Evolutionary conservation across 2,113 vertebrate species (phyloP), one percentile per base, ranked within the genome.

Genomic region (Gymnarchus niloticus): DNA sequence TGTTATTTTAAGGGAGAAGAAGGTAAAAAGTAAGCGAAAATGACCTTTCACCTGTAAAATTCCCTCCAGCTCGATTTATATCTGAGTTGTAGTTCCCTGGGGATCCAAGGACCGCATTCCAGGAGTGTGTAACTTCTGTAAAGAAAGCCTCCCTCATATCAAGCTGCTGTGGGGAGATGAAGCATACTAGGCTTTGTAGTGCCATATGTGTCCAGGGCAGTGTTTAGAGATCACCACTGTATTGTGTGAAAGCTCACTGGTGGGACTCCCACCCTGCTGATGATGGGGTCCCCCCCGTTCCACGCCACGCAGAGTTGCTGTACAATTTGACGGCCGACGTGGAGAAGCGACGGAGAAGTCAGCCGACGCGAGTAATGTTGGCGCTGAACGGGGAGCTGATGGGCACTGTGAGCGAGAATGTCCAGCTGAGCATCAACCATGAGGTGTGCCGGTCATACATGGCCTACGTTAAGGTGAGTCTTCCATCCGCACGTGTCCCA

Each of bases 261-360:
- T 1, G 19, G 23, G 41, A 12, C 76, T 54, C 14, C 21, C 3
- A 9, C 41, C 23, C 41, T 48, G 41, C 76, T 44, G 76, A 44
- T 46, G 37, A 33, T 41, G 10, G 7, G 73, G 17, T 78, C 44
- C 76, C 83, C 41, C 87, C 25, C 89, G 78, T 87, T 80, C 87
- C 56, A 86, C 56, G 61, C 73, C 86, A 52, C 86, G 57, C 93
- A 99, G 98, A 94, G 85, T 87, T 99, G 93, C 94, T 95, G 89
- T 99, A 98, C 57, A 94, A 97, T 91, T 91, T 99, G 91, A 98
- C 96, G 0, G 97, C 97, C 48, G 98, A 99, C 88, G 95, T 95
- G 89, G 93, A 94, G 76, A 99, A 98, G 89, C 95, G 97, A 87
- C 95, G 96, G 89, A 97, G 95, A 90, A 93, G 93, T 87, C 94